phyloP scores from a whole-genome alignment of 2,797 vertebrate genomes.

The Takifugu ocellatus region DNA sequence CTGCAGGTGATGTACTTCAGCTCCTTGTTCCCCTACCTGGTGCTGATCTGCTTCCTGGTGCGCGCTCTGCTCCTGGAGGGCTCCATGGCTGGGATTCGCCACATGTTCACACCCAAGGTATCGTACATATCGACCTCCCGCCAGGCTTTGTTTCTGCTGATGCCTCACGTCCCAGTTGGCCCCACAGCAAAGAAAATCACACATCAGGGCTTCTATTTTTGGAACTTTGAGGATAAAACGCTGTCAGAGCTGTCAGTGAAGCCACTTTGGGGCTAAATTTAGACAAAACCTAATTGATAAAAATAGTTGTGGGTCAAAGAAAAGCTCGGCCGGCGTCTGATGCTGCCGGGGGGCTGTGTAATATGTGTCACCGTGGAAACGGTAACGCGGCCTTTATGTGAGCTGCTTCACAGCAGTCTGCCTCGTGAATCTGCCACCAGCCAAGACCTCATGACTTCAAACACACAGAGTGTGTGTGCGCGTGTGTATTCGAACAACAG shows the following conservation, averaged over 20 bases:
- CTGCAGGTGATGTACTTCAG: conserved; percentile 98
- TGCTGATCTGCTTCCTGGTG: conserved; percentile 93
- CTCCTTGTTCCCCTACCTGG: conserved; percentile 93
- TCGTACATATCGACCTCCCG: neutral
- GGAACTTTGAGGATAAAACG: too few relatives aligned
- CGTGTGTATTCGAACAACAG: neutral
- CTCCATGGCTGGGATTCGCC: conserved; percentile 88
- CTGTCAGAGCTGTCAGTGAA: too few relatives aligned
- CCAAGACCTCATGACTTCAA: conserved; percentile 27
- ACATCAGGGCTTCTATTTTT: too few relatives aligned
- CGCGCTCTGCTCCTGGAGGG: conserved; percentile 89
- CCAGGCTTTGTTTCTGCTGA: too few relatives aligned
- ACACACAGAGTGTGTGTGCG: neutral
- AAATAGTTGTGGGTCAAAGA: too few relatives aligned
- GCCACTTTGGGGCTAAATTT: too few relatives aligned
- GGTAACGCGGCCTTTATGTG: conserved; percentile 42
- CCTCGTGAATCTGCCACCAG: conserved; percentile 27
- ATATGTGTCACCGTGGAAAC: conserved; percentile 60
- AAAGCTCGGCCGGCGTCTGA: conserved; percentile 28
- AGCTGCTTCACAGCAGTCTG: conserved; percentile 31
- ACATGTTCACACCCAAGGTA: conserved; percentile 99
- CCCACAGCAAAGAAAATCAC: too few relatives aligned
- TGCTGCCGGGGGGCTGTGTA: conserved; percentile 13
- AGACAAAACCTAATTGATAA: too few relatives aligned
- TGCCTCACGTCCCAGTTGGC: too few relatives aligned